phyloP scores from a whole-genome alignment of 1,140 invertebrate genomes.

The Pachyrhynchus sulphureomaculatus region DNA sequence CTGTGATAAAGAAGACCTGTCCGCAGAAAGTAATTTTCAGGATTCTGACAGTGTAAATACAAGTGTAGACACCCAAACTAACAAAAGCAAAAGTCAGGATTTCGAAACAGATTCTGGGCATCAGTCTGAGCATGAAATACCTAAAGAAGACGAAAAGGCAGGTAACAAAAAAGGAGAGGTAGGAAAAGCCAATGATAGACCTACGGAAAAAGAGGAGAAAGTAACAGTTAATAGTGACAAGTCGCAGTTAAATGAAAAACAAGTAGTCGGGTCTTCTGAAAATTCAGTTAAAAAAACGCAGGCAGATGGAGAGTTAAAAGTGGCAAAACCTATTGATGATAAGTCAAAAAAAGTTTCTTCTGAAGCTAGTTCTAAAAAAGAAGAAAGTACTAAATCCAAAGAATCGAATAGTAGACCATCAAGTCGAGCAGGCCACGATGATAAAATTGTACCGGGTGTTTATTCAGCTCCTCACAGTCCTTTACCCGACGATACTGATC shows the following conservation, averaged over 20 bases:
- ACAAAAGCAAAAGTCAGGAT: not conserved
- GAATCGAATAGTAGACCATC: not conserved
- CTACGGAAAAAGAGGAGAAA: not conserved
- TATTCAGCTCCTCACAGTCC: slow-evolving; percentile 16
- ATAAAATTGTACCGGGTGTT: slow-evolving; percentile 14
- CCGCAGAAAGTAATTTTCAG: not conserved
- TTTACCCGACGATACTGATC: not conserved
- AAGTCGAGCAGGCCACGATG: slow-evolving; percentile 12
- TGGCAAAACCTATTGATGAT: not conserved
- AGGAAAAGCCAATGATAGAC: not conserved
- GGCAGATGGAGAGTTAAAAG: too few relatives aligned
- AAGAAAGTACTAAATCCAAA: not conserved
- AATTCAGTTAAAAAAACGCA: too few relatives aligned
- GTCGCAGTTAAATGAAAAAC: too few relatives aligned
- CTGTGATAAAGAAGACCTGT: not conserved
- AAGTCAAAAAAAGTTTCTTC: too few relatives aligned
- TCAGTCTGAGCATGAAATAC: not conserved
- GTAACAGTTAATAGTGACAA: not conserved
- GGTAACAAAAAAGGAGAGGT: not conserved
- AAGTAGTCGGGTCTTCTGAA: not conserved
- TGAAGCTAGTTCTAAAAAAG: not conserved
- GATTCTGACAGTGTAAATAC: not conserved
- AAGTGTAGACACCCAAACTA: not conserved
- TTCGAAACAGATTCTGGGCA: slow-evolving; percentile 7
- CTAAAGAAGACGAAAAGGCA: not conserved